Evolutionary conservation across 1,140 invertebrate species (phyloP).

Genomic region (Brachionus calyciflorus): DNA sequence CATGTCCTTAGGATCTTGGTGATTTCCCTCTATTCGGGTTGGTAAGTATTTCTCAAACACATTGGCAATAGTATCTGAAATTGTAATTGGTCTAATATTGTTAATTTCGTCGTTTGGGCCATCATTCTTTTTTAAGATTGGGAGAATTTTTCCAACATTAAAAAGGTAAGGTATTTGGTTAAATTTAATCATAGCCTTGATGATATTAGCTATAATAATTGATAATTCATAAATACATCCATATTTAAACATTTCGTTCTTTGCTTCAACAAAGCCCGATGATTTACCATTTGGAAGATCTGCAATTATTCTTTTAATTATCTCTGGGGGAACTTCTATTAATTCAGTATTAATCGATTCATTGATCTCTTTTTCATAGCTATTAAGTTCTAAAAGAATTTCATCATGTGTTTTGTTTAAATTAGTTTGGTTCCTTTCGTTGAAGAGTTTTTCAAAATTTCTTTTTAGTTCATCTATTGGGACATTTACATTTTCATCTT

Average conservation of each 20-base stretch:
- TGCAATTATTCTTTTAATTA: slow-evolving; percentile 30
- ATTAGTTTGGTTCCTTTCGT: not conserved
- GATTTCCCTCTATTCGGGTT: not conserved
- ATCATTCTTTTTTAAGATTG: not conserved
- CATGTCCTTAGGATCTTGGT: too few relatives aligned
- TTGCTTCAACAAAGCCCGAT: not conserved
- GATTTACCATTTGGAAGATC: slow-evolving; percentile 19
- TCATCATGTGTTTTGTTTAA: not conserved
- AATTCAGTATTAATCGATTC: not conserved
- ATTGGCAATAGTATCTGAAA: not conserved
- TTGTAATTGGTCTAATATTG: not conserved
- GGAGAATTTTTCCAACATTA: not conserved
- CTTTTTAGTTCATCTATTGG: too few relatives aligned
- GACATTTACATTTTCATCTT: not conserved
- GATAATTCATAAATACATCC: slow-evolving; percentile 24
- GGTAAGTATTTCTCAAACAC: not conserved
- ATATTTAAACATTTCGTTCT: slow-evolving; percentile 43
- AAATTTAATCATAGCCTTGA: not conserved
- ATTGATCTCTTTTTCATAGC: not conserved
- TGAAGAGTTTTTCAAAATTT: slow-evolving; percentile 16
- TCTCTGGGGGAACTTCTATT: not conserved
- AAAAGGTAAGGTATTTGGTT: not conserved
- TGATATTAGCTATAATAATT: not conserved
- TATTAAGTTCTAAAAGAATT: not conserved
- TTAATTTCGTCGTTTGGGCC: not conserved